Base-by-base conservation (phyloP, 2,888 invertebrate genomes). In the Hemistola chrysoprasaria region DNA sequence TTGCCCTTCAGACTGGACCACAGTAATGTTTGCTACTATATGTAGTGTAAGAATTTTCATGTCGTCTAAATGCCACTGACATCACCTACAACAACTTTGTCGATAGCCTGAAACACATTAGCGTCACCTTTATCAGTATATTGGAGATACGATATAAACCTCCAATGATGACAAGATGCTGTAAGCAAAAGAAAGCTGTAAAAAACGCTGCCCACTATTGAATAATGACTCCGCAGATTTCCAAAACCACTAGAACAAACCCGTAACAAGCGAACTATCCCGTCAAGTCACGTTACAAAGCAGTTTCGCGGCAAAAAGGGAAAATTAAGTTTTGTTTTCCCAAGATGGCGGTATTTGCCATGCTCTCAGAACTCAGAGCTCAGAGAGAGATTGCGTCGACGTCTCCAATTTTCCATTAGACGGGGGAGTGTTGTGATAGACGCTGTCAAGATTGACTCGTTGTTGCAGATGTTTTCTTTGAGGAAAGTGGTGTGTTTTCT, bases 351-450 rank as follows among this genome's bases (percentile, higher is more conserved):
- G 34, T 76, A 69, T 80, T 79, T 78, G 76, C 73, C 40, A 53
- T 68, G 64, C 73, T 71, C 75, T 80, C 68, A 53, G 4, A 16
- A 4, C 16, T 16, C 4, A 16, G 16, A 16, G 2, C 16, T 4
- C 16, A 16, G 4, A 63, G 62, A 65, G 71, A 77, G 82, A 82
- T 81, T 83, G 78, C 61, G 74, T 67, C 57, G 58, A 47, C 57
- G 56, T 62, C 63, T 56, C 63, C 70, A 66, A 68, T 75, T 81
- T 79, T 75, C 78, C 78, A 80, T 80, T 79, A 82, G 63, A 16
- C 34, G 43, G 41, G 29, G 20, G 61, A 62, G 65, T 74, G 78
- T 77, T 78, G 61, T 73, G 62, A 53, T 61, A 76, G 65, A 39
- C 65, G 59, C 42, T 50, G 53, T 51, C 66, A 68, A 72, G 80